Evolutionary conservation across 2,888 invertebrate species (phyloP).

Genomic region (Drosophila nr. medialis): DNA sequence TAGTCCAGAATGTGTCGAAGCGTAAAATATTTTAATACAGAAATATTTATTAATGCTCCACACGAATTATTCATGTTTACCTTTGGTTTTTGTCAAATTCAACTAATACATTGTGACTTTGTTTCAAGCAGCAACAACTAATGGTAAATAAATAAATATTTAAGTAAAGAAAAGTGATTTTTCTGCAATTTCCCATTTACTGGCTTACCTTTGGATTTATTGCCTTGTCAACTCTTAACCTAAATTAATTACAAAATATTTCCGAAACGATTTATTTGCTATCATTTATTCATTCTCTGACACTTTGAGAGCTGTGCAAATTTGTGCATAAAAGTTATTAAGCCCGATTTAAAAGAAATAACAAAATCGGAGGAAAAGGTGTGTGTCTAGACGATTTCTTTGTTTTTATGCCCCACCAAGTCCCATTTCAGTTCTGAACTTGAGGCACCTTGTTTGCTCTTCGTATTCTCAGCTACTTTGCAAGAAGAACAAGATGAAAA

Average conservation of each 20-base stretch:
- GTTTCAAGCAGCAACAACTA: background rate
- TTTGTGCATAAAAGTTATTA: slow-evolving; percentile 24
- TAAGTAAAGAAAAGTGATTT: background rate
- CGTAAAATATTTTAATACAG: background rate
- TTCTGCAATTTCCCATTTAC: background rate
- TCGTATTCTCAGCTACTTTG: slow-evolving; percentile 33
- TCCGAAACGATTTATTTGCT: slow-evolving; percentile 2
- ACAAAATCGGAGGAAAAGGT: slow-evolving; percentile 7
- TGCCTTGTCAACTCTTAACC: background rate
- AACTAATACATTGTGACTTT: background rate
- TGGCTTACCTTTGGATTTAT: background rate
- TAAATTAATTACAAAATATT: slow-evolving; percentile 9
- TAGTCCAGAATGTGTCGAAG: background rate
- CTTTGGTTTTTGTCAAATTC: background rate
- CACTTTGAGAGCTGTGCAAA: slow-evolving; percentile 18
- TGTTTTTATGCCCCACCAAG: background rate
- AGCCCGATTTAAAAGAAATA: background rate
- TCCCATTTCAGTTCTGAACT: slow-evolving; percentile 5
- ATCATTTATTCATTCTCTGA: background rate
- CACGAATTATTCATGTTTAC: background rate
- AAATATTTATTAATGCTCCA: no score
- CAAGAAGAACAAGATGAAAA: background rate
- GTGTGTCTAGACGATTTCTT: slow-evolving; percentile 30
- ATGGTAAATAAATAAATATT: background rate
- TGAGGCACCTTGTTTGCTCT: slow-evolving; percentile 1